phyloP scores from a whole-genome alignment of 2,888 invertebrate genomes.

The Acanthosoma haemorrhoidale region DNA sequence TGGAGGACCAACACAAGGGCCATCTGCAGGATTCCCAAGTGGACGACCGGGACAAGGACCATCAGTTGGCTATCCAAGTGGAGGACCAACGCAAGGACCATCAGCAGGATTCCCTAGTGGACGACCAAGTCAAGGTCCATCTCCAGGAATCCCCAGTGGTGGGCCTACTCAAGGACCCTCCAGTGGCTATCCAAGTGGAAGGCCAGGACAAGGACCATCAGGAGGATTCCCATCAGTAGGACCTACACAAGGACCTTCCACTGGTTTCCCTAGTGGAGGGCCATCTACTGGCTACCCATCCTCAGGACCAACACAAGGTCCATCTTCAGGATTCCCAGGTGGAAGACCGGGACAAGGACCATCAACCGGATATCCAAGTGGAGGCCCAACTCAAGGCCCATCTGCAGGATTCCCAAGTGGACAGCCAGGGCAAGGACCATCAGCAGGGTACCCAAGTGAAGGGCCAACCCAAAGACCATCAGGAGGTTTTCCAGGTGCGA shows the following conservation, averaged over 20 bases:
- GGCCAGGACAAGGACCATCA: constrained; percentile 42
- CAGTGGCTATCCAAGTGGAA: constrained; percentile 40
- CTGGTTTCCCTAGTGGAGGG: constrained; percentile 41
- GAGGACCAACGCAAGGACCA: constrained; percentile 43
- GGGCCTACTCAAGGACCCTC: constrained; percentile 36
- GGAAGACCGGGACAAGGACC: constrained; percentile 43
- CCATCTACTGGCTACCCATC: constrained; percentile 40
- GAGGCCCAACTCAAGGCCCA: constrained; percentile 43
- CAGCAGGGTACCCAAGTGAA: constrained; percentile 40
- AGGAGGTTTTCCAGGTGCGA: constrained; percentile 45
- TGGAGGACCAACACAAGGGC: constrained; percentile 37
- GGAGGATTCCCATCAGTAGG: constrained; percentile 40
- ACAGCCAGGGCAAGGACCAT: not conserved
- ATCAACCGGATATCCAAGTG: constrained; percentile 30
- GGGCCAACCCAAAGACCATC: constrained; percentile 42
- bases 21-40: constrained; percentile 38
- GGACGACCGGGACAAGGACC: constrained; percentile 28
- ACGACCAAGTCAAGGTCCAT: constrained; percentile 42
- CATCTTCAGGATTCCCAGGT: constrained; percentile 41
- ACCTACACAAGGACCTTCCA: constrained; percentile 40
- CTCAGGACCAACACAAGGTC: constrained; percentile 41
- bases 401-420: constrained; percentile 31
- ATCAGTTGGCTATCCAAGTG: constrained; percentile 40
- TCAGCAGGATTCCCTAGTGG: constrained; percentile 43
- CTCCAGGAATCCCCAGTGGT: constrained; percentile 41